Percentiles rank a stretch among this genome's conserved stretches.
Evolutionary conservation across 2,888 invertebrate genomes (phyloP).

Genomic region (Cosmopolites sordidus): DNA sequence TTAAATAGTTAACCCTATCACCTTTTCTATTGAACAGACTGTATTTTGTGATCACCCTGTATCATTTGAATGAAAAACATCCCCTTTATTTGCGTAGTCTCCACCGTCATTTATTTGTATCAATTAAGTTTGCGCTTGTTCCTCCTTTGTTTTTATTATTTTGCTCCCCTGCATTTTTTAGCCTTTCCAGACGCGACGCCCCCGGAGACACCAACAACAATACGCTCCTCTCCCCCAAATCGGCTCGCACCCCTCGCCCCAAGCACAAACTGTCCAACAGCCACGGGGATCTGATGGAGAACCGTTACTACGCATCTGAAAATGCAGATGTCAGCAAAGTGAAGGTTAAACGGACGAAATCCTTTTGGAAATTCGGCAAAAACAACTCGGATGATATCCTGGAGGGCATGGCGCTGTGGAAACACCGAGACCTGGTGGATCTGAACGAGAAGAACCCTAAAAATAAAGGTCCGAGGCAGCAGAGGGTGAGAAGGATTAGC

Average conservation of each 20-base stretch:
- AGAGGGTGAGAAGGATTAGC: conserved; percentile 44
- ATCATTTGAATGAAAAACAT: too few relatives aligned
- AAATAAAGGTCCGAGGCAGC: conserved; percentile 31
- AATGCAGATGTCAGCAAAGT: conserved; percentile 59
- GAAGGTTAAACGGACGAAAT: conserved; percentile 76
- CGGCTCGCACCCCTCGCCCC: conserved; percentile 12
- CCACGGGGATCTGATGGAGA: conserved; percentile 45
- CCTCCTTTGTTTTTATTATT: conserved; percentile 18
- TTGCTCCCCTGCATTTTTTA: conserved; percentile 17
- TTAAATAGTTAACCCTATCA: too few relatives aligned
- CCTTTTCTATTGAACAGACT: too few relatives aligned
- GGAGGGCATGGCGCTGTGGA: conserved; percentile 85
- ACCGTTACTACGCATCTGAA: conserved; percentile 52
- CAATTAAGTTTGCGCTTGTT: too few relatives aligned
- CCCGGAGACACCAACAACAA: conserved; percentile 42
- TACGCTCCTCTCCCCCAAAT: conserved; percentile 24
- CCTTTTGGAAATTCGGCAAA: conserved; percentile 80
- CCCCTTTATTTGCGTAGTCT: too few relatives aligned
- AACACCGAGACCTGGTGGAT: conserved; percentile 77
- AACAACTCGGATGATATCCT: conserved; percentile 68
- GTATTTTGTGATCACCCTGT: too few relatives aligned
- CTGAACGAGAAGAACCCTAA: conserved; percentile 54
- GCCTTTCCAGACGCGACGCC: conserved; percentile 27
- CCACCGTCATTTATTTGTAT: too few relatives aligned
- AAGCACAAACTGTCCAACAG: conserved; percentile 43